phyloP scores from a whole-genome alignment of 2,888 invertebrate species.

The Meghimatium bilineatum region DNA sequence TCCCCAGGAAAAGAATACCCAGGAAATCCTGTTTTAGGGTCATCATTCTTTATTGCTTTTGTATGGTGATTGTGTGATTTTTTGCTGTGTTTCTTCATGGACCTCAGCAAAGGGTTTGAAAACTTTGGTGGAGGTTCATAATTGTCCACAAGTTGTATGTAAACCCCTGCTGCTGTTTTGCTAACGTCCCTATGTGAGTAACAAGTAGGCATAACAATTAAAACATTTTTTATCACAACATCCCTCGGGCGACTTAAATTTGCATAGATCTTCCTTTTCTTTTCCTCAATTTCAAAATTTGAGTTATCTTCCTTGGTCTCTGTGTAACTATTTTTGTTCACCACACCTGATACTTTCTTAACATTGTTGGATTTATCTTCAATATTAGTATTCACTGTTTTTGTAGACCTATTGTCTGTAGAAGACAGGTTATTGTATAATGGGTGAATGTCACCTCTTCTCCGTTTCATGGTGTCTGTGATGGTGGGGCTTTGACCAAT shows the following conservation, averaged over 20 bases:
- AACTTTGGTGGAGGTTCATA: slow-evolving; percentile 44
- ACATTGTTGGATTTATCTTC: not conserved
- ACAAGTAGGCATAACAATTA: slow-evolving; percentile 39
- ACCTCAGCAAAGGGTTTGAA: slow-evolving; percentile 12
- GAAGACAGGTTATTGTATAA: not conserved
- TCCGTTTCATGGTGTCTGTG: slow-evolving; percentile 10
- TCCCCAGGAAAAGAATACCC: slow-evolving; percentile 30
- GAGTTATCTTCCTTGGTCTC: not conserved
- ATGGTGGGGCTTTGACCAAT: slow-evolving; percentile 18
- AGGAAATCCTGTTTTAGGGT: not conserved
- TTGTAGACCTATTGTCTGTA: not conserved
- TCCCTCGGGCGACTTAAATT: not conserved
- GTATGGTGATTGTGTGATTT: not conserved
- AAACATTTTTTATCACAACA: slow-evolving; percentile 11
- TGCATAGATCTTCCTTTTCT: not conserved
- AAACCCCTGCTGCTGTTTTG: slow-evolving; percentile 30
- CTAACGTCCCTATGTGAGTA: slow-evolving; percentile 35
- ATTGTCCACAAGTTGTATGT: slow-evolving; percentile 42
- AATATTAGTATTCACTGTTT: not conserved
- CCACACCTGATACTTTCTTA: not conserved
- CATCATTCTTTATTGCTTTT: slow-evolving; percentile 1
- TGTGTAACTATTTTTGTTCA: not conserved
- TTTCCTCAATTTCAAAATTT: not conserved
- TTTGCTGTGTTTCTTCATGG: slow-evolving; percentile 18
- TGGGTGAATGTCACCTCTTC: not conserved